Evolutionary conservation across 2,888 invertebrate species (phyloP), one percentile per base, ranked within the genome.

Genomic region (Dryobota labecula): DNA sequence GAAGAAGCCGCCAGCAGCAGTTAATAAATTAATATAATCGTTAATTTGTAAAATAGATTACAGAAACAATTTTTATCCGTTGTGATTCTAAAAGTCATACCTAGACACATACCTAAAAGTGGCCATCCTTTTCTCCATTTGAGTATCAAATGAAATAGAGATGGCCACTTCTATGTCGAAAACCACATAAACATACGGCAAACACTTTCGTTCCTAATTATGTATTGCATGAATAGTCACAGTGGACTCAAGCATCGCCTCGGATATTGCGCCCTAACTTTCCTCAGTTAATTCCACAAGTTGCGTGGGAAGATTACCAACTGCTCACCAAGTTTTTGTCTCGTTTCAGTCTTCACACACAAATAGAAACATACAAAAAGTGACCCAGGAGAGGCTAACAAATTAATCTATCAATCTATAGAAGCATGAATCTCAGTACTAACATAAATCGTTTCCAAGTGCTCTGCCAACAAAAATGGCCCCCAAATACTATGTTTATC

Each of bases 261-360:
- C 43, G n/a, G 15, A 69, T 62, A 78, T 57, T 54, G 45, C 47
- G 33, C 5, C 41, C 18, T 65, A 45, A 54, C 53, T 71, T 33
- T 30, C 64, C 56, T 57, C 53, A 49, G 15, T 54, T 58, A 62
- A 73, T 58, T 65, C 47, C 38, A 47, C 47, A 70, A 73, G 43
- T 69, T 51, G 51, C 27, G 62, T 73, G 73, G 62, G 69, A 78
- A 58, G 33, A 66, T 63, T 24, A 73, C 57, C 73, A 51, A 78
- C 56, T 78, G 73, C 53, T 73, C 43, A 47, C 56, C 13, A 69
- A 65, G 73, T 69, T 78, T 69, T 78, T 78, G 51, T 57, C 51
- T 47, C 61, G 33, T 72, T 63, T 6, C 36, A 41, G 13, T 53
- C 68, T 36, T 11, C 62, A 62, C 51, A 53, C n/a, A 53, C n/a